Conservation (phyloP, 2,888 invertebrate genomes). For the Ligdia adustata region DNA sequence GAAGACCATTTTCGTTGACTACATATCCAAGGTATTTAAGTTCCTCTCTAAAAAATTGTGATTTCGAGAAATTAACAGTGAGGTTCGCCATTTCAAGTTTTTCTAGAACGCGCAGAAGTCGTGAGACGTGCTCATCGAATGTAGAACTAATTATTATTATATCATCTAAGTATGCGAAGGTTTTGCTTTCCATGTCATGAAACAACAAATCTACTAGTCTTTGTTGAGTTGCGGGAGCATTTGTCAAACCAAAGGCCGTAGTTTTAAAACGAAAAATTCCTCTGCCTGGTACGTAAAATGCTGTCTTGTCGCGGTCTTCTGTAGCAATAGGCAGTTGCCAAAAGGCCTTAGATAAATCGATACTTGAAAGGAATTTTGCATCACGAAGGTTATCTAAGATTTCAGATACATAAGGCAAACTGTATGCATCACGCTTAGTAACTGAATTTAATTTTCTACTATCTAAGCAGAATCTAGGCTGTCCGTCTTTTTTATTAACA, state of each 20-base stretch:
- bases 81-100: no score
- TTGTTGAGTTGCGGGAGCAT: not conserved
- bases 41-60: no score
- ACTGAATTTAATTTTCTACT: slow-evolving; percentile 35
- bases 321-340: slow-evolving; percentile 33
- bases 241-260: slow-evolving; percentile 10
- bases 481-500: slow-evolving; percentile 35
- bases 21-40: no score
- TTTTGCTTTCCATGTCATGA: not conserved
- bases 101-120: no score
- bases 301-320: slow-evolving; percentile 30
- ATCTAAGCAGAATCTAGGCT: slow-evolving; percentile 37
- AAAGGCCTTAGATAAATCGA: slow-evolving; percentile 33
- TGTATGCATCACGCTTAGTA: slow-evolving; percentile 28
- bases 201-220: not conserved
- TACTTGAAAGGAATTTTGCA: slow-evolving; percentile 33
- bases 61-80: no score
- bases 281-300: slow-evolving; percentile 30
- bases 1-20: not conserved
- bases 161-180: not conserved
- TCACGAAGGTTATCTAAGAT: slow-evolving; percentile 41
- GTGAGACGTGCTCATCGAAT: no score
- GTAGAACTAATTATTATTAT: not conserved
- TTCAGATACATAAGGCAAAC: slow-evolving; percentile 35
- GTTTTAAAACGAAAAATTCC: slow-evolving; percentile 24